A percentile compares a stretch with the other conserved stretches of the same genome.
phyloP scores from a whole-genome alignment of 2,888 invertebrate genomes.

The Dryobotodes eremita region DNA sequence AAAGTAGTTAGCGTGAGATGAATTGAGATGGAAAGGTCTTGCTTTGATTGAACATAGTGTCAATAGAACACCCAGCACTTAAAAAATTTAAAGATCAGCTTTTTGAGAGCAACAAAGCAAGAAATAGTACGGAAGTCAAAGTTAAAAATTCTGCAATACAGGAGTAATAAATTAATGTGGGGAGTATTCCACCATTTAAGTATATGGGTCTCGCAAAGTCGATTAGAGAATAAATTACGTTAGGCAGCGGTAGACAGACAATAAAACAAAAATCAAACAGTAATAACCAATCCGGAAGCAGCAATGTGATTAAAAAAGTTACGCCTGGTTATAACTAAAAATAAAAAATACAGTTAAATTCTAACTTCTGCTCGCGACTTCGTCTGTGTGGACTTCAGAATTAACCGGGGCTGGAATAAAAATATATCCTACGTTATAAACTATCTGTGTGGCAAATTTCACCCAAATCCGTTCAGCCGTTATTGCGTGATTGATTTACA shows the following conservation, averaged over 20 bases:
- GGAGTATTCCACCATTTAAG: background rate
- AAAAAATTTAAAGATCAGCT: background rate
- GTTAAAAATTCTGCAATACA: background rate
- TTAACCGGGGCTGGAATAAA: too few relatives aligned
- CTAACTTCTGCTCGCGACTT: too few relatives aligned
- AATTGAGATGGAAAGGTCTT: conserved; percentile 16
- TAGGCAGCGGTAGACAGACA: background rate
- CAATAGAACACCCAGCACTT: background rate
- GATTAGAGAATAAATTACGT: background rate
- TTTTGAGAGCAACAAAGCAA: background rate
- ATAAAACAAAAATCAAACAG: too few relatives aligned
- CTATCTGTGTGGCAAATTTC: background rate
- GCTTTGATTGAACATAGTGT: conserved; percentile 16
- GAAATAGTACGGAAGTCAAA: background rate
- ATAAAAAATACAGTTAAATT: too few relatives aligned
- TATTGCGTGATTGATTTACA: background rate
- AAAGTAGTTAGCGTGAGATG: conserved; percentile 2
- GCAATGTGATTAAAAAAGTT: too few relatives aligned
- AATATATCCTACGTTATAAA: background rate
- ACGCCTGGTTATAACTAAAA: too few relatives aligned
- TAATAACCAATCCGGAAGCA: too few relatives aligned
- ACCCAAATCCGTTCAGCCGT: background rate
- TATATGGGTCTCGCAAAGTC: background rate
- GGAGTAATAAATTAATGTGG: too few relatives aligned
- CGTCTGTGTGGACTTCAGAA: too few relatives aligned